Evolutionary conservation across 2,888 invertebrate genomes (phyloP).

Genomic region (Lasius fuliginosus): DNA sequence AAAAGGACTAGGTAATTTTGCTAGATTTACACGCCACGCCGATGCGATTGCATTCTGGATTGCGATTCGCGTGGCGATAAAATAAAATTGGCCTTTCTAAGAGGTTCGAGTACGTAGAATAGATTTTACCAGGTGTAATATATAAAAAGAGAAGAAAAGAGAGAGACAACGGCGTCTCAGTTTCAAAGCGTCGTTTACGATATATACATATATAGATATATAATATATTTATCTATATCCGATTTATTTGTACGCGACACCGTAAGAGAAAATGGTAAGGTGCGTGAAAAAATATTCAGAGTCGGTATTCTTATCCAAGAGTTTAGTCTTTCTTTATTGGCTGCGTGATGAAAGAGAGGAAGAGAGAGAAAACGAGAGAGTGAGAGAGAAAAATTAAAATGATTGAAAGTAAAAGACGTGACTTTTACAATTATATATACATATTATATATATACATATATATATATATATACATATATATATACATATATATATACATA

Average conservation of each 20-base stretch:
- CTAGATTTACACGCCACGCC: constrained; percentile 39
- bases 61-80: constrained; percentile 39
- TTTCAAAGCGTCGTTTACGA: constrained; percentile 49
- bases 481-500: constrained; percentile 57
- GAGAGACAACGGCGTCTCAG: constrained; percentile 41
- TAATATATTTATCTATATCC: constrained; percentile 62
- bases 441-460: too few relatives aligned
- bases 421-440: constrained; percentile 77
- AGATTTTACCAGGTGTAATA: constrained; percentile 32
- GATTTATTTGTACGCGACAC: constrained; percentile 62
- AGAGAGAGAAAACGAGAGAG: constrained; percentile 38
- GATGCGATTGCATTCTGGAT: constrained; percentile 22
- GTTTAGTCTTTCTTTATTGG: constrained; percentile 83
- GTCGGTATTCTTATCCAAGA: constrained; percentile 77
- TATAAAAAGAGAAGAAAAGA: constrained; percentile 41
- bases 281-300: constrained; percentile 28
- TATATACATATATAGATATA: constrained; percentile 55
- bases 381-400: constrained; percentile 43
- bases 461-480: too few relatives aligned
- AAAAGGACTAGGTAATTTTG: constrained; percentile 42
- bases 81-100: constrained; percentile 54
- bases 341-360: constrained; percentile 68
- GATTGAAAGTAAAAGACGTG: constrained; percentile 71
- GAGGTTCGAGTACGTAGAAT: constrained; percentile 44
- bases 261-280: not conserved